Evolutionary conservation across 1,140 invertebrate species (phyloP).

Genomic region (Episyrphus balteatus): DNA sequence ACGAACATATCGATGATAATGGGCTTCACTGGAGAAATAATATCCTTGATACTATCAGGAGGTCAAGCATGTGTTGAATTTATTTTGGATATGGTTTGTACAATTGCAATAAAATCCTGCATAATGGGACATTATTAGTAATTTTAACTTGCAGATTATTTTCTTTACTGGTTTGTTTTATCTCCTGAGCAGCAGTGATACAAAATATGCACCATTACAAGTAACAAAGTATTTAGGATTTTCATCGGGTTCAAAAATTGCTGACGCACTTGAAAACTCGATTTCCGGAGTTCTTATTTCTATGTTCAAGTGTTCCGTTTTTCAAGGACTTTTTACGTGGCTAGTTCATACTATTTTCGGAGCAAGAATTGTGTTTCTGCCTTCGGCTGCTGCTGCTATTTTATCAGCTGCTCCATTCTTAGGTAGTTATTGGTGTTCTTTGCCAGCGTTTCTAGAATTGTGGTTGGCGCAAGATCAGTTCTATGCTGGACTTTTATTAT

Average conservation of each 20-base stretch:
- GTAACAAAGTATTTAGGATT: constrained; percentile 58
- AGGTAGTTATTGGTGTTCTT: constrained; percentile 85
- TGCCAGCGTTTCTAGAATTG: constrained; percentile 88
- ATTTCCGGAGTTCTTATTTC: constrained; percentile 80
- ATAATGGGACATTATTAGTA: constrained; percentile 3
- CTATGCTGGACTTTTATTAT: constrained; percentile 59
- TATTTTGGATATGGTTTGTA: constrained; percentile 72
- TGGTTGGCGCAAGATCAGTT: constrained; percentile 80
- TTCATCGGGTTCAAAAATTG: constrained; percentile 64
- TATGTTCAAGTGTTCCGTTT: constrained; percentile 91
- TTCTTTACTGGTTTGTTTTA: constrained; percentile 96
- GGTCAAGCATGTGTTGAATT: constrained; percentile 91
- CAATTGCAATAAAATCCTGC: neutral
- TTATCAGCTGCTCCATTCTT: constrained; percentile 91
- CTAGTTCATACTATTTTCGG: constrained; percentile 91
- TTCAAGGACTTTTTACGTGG: constrained; percentile 98
- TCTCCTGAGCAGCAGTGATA: constrained; percentile 76
- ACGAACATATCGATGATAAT: constrained; percentile 89
- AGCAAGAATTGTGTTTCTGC: constrained; percentile 89
- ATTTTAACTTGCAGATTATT: constrained; percentile 56
- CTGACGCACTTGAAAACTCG: constrained; percentile 52
- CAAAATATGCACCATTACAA: constrained; percentile 82
- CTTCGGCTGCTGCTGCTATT: constrained; percentile 81
- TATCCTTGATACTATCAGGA: constrained; percentile 82
- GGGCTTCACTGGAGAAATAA: constrained; percentile 68